Base-by-base conservation (phyloP, 2,113 vertebrate genomes). In the Benthochromis sp. region DNA sequence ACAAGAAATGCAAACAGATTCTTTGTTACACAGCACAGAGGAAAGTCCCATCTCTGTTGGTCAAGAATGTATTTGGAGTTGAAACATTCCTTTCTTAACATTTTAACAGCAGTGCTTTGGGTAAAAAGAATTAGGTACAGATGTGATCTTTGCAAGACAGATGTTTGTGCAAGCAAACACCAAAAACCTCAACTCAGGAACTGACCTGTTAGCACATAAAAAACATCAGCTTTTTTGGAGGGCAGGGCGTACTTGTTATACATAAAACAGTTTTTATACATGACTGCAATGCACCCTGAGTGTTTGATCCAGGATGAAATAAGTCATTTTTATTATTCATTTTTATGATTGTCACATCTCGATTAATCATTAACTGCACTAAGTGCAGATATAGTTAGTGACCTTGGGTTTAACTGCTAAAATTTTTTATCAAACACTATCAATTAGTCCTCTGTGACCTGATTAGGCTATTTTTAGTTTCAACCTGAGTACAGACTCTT, bases 361-460 rank as follows among this genome's bases (percentile, higher is more conserved):
- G 2, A 78, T 50, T 50, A 31, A 78, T 31, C 9, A 31, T 78
- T 0, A 78, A 50, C 16, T 50, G 0, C 7, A 40, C 71, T 17
- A 31, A 31, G 43, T 76, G 40, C 43, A 78, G 43, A 50, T 17
- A 76, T 47, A 17, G 40, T 73, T 47, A 73, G 19, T 66, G 61
- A 21, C 34, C 31, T 66, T 66, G 61, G 31, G 61, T 66, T 5
- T 66, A 66, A 38, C 34, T 38, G 61, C 34, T 38, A 66, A 69
- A 8, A 0, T 0, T 2, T 16, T 2, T 29, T 31, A 52, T 78
- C 27, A 52, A 78, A 78, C 10, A 50, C 45, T 50, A 73, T 45
- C 5, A 73, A 45, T 45, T 73, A 73, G 69, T 73, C 21, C 21
- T 5, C 69, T 73, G 17, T n/a, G 45, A 50, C 43, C 27, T 52